Base-by-base conservation (phyloP, 2,888 invertebrate species). In the Galerucella pusilla region DNA sequence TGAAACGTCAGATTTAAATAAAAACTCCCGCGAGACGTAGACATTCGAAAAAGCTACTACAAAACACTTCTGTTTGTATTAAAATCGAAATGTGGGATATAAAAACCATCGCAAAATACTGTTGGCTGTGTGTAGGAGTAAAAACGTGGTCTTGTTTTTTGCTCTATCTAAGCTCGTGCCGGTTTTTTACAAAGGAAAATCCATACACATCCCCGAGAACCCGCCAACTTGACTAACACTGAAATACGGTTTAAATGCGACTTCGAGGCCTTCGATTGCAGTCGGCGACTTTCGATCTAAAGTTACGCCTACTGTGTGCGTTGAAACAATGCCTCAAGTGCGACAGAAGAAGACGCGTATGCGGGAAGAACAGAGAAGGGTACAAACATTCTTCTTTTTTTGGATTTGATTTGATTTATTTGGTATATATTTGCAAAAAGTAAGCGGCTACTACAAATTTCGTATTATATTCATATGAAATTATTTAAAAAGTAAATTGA, bases 281-380 rank as follows among this genome's bases (percentile, higher is more conserved):
- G 52, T 81, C 81, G 81, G 80, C 76, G 77, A 78, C 76, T 45
- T 75, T 80, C 82, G 82, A 78, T 68, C 16, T 35, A 9, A 72
- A 75, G 79, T 78, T 78, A 80, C 83, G 81, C 83, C 83, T 75
- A 78, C 76, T 71, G n/a, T 35, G 74, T 75, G 77, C 75, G 76
- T 71, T 77, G 78, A 81, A 80, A 82, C 81, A 81, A 81, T 81
- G 81, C 79, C 72, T 72, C 12, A 67, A 75, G 71, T 66, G 77
- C 78, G 79, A 81, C 73, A 77, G 79, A 77, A 71, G 74, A 71
- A 71, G 20, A 64, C 75, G 74, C 69, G 76, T 74, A 73, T 73
- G 74, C 75, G 80, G 69, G 79, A 75, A 77, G 73, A 79, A 81
- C 77, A 68, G 80, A 82, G 81, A 80, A 71, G 77, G 80, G 73